Evolutionary conservation across 2,888 invertebrate genomes (phyloP).

Genomic region (Lochmaea crataegi): DNA sequence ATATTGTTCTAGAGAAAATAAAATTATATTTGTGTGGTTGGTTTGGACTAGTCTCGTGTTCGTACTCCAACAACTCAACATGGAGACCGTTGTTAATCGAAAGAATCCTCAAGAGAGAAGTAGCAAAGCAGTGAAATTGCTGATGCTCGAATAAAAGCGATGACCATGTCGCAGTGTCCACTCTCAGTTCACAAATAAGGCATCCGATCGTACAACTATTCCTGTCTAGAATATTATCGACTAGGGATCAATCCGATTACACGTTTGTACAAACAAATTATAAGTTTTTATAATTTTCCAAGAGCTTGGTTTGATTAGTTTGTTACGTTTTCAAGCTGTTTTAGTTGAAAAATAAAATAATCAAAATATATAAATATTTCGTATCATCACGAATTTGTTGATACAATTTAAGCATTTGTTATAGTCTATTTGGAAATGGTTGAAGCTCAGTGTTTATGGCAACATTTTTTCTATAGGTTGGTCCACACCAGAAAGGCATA

Average conservation of each 20-base stretch:
- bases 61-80: conserved; percentile 15
- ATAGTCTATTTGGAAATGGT: no score
- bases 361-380: no score
- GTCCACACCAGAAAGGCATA: no score
- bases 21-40: conserved; percentile 15
- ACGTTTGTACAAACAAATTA: conserved; percentile 3
- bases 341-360: no score
- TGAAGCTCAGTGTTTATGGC: no score
- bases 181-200: conserved; percentile 18
- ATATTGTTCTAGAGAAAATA: conserved; percentile 18
- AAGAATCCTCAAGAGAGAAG: conserved; percentile 48
- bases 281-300: background rate
- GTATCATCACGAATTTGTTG: no score
- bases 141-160: conserved; percentile 25
- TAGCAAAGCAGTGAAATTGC: conserved; percentile 35
- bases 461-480: no score
- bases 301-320: background rate
- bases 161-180: conserved; percentile 23
- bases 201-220: conserved; percentile 4
- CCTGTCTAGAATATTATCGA: conserved; percentile 3
- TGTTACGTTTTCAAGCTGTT: background rate
- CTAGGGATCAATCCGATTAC: conserved; percentile 7
- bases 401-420: no score
- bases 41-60: conserved; percentile 2
- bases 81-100: conserved; percentile 42